A percentile compares a stretch with the other conserved stretches of the same genome.
These are phyloP conservation scores for Cydia fagiglandana DNA, from an alignment of 1,140 invertebrate genomes.

Conservation along the genomic window DNA sequence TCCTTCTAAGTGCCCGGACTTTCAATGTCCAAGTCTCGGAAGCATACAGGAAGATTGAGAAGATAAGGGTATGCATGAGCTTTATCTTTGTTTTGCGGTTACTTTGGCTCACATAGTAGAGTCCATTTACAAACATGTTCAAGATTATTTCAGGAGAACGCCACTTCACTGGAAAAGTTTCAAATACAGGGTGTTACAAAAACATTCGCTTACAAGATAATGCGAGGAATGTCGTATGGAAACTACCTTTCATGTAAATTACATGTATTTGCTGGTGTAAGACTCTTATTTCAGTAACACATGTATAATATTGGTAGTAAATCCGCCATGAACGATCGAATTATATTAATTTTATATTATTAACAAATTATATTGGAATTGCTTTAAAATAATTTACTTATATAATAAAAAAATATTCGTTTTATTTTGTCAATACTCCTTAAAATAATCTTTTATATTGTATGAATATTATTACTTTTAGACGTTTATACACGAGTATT, in stretches of 20 bases:
- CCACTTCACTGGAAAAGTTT: too few species aligned
- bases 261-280: too few species aligned
- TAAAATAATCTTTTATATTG: constrained; percentile 26
- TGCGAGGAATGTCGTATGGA: not conserved
- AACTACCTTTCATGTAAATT: not conserved
- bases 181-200: too few species aligned
- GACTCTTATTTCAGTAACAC: not conserved
- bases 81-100: too few species aligned
- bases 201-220: not conserved
- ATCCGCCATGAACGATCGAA: constrained; percentile 7
- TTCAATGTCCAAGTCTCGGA: too few species aligned
- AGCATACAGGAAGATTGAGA: too few species aligned
- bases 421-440: constrained; percentile 10
- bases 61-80: too few species aligned
- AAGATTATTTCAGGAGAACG: too few species aligned
- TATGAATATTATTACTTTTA: constrained; percentile 27
- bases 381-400: constrained; percentile 21
- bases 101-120: too few species aligned
- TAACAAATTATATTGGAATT: constrained; percentile 17
- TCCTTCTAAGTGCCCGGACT: too few species aligned
- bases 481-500: constrained; percentile 29
- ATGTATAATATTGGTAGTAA: not conserved
- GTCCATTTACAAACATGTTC: too few species aligned
- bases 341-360: constrained; percentile 10
- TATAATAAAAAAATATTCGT: not conserved